A percentile compares a stretch with the other conserved stretches of the same genome.
These are phyloP conservation scores for Danaus melanippus DNA, from an alignment of 1,140 invertebrate genomes.

Conservation along the genomic window DNA sequence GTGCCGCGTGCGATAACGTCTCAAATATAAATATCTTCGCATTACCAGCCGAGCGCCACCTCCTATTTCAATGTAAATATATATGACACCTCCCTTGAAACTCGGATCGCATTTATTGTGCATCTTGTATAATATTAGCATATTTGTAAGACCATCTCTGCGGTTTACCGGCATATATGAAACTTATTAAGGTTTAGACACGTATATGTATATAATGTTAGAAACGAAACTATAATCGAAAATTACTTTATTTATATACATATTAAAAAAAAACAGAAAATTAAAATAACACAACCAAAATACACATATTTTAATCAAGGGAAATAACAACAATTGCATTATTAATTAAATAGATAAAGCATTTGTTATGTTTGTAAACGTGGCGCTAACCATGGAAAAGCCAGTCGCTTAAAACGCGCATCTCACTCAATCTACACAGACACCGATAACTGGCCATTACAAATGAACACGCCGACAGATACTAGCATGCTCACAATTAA, in stretches of 20 bases:
- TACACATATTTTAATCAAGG: constrained; percentile 17
- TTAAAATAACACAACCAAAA: too few relatives aligned
- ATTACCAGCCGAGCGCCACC: constrained; percentile 25
- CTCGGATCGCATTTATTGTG: constrained; percentile 10
- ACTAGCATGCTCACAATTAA: constrained; percentile 62
- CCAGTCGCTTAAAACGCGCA: constrained; percentile 47
- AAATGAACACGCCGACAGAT: constrained; percentile 60
- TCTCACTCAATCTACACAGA: constrained; percentile 60
- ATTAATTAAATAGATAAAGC: constrained; percentile 29
- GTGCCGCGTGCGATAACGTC: constrained; percentile 40
- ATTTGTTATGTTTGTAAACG: constrained; percentile 31
- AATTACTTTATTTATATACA: too few relatives aligned
- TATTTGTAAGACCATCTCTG: neutral
- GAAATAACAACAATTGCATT: constrained; percentile 22
- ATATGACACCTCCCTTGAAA: constrained; percentile 24
- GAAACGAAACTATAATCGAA: too few relatives aligned
- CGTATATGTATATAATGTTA: too few relatives aligned
- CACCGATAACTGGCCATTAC: constrained; percentile 63
- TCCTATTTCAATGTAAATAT: constrained; percentile 19
- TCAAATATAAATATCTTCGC: constrained; percentile 56
- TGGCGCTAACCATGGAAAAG: constrained; percentile 37
- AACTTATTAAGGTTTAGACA: too few relatives aligned
- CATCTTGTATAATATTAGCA: neutral
- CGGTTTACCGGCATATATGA: too few relatives aligned
- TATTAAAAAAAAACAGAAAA: too few relatives aligned